Percentiles rank a stretch among this genome's conserved stretches.
phyloP scores from a whole-genome alignment of 2,888 invertebrate genomes.

The Deroplatys truncata region DNA sequence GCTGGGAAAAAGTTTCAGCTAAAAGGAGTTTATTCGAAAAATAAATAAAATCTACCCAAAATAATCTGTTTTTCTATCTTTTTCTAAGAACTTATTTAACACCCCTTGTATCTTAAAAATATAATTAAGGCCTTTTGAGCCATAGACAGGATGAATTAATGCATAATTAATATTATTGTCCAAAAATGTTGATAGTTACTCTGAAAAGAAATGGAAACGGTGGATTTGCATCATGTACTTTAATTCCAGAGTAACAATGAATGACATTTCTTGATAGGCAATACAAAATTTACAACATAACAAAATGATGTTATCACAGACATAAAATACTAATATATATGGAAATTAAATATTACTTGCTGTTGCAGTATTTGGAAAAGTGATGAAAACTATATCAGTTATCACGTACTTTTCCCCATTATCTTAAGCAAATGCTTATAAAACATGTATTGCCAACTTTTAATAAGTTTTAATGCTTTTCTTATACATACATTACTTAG shows the following conservation, averaged over 20 bases:
- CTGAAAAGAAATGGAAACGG: too few species aligned
- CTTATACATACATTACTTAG: background rate
- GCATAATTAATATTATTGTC: too few species aligned
- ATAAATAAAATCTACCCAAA: too few species aligned
- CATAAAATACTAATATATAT: background rate
- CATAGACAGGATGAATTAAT: too few species aligned
- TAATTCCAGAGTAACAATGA: background rate
- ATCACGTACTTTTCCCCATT: background rate
- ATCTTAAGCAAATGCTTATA: background rate
- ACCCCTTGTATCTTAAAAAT: too few species aligned
- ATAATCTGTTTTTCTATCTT: too few species aligned
- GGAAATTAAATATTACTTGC: background rate
- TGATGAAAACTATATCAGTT: background rate
- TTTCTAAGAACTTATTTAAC: too few species aligned
- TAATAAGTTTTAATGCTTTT: background rate
- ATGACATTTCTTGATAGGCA: background rate
- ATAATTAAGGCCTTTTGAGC: too few species aligned
- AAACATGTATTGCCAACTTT: background rate
- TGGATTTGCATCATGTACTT: background rate
- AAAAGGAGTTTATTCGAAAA: too few species aligned
- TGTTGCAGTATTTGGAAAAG: background rate
- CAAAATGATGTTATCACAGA: background rate
- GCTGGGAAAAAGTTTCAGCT: too few species aligned
- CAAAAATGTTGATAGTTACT: too few species aligned
- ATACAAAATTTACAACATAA: background rate